Evolutionary conservation across 2,113 vertebrate genomes (phyloP).

Genomic region (Mirounga angustirostris): DNA sequence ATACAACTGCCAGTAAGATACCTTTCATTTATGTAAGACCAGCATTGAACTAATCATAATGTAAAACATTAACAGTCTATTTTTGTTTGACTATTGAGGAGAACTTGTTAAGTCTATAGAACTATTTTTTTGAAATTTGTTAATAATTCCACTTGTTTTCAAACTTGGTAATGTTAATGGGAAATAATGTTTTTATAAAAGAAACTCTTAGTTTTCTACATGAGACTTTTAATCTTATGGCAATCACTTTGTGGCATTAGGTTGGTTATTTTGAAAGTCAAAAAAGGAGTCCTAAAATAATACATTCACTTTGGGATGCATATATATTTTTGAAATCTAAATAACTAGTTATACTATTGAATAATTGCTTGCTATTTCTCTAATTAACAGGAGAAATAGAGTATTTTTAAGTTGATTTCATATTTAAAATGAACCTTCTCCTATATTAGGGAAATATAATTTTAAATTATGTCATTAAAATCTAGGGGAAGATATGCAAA

Average conservation of each 20-base stretch:
- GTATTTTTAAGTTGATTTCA: slow-evolving; percentile 53
- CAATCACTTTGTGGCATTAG: neutral
- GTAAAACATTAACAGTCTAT: neutral
- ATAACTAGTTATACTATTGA: neutral
- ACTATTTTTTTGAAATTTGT: slow-evolving; percentile 36
- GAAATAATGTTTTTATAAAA: slow-evolving; percentile 19
- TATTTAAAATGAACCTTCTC: neutral
- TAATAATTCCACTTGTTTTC: slow-evolving; percentile 3
- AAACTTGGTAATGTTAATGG: neutral
- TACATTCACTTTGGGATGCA: neutral
- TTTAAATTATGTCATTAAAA: slow-evolving; percentile 66
- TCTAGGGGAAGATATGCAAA: neutral
- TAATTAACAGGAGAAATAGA: slow-evolving; percentile 41
- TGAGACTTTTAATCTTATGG: neutral
- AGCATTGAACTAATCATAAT: neutral
- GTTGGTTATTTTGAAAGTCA: slow-evolving; percentile 9
- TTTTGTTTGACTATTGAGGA: slow-evolving; percentile 61
- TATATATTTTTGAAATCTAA: slow-evolving; percentile 30
- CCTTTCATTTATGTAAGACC: neutral
- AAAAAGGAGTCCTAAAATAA: neutral
- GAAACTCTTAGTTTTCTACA: neutral
- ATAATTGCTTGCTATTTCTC: neutral
- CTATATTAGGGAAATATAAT: neutral
- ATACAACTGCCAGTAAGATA: neutral
- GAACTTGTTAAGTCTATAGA: neutral